Evolutionary conservation across 2,113 vertebrate genomes (phyloP), one percentile per base, ranked within the genome.

Genomic region (Pterocles burchelli): DNA sequence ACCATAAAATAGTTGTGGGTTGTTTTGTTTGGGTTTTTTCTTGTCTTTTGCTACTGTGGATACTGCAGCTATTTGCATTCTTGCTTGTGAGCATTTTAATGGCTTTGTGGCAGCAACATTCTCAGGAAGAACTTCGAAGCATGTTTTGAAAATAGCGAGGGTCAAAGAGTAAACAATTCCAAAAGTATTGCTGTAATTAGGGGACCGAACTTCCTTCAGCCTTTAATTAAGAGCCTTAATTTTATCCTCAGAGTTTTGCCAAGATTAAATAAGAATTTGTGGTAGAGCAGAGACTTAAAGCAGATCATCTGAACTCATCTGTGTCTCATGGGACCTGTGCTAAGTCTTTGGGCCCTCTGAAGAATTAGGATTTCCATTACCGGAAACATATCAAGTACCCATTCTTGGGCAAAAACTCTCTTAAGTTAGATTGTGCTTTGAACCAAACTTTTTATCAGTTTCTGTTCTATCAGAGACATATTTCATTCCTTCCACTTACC

Each of bases 81-180:
- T 88, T 0, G 0, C 31, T 77, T 41, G 34, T 63, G 4, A 71
- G 17, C 25, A 58, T 65, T 88, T 77, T 75, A 75, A 75, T 58
- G 36, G 13, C 15, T 90, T 94, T 90, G 58, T 89, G 41, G 28
- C 90, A 49, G 31, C 3, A 17, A 58, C 3, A 13, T 67, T 92
- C 63, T 52, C 34, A 86, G 33, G 65, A 87, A 74, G 33, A 92
- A 89, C 57, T 71, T 15, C 41, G 57, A 92, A 89, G 8, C 8
- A 7, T 46, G 13, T 77, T 97, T 88, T 74, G 68, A 92, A 93
- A 94, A 89, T 31, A 87, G 28, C 94, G 78, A 95, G 87, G 52
- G 86, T 93, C 86, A 91, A 88, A 93, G 78, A 92, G 36, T 90
- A 95, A 95, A 93, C 49, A 81, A 77, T 90, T 93, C n/a, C 59